Evolutionary conservation across 2,113 vertebrate genomes (phyloP).

Genomic region (Podocnemis expansa): DNA sequence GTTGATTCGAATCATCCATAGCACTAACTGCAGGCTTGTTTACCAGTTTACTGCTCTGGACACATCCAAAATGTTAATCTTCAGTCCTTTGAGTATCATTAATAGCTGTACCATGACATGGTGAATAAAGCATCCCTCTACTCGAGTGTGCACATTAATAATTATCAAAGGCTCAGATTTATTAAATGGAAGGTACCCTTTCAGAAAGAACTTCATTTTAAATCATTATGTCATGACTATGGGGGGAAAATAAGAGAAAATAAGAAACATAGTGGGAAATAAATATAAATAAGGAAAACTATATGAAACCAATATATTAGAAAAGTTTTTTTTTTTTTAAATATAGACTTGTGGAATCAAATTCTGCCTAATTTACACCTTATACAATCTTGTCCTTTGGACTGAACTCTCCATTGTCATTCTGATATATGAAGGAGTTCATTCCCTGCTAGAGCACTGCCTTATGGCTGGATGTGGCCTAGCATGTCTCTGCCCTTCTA

Average conservation of each 20-base stretch:
- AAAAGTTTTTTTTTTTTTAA: not conserved
- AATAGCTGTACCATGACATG: constrained; percentile 87
- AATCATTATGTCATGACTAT: constrained; percentile 71
- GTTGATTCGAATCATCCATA: constrained; percentile 99
- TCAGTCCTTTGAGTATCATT: constrained; percentile 91
- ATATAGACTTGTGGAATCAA: not conserved
- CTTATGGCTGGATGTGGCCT: not conserved
- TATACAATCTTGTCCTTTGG: not conserved
- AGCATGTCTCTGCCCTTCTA: not conserved
- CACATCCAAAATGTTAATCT: constrained; percentile 94
- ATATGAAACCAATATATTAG: not conserved
- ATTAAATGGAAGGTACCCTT: constrained; percentile 67
- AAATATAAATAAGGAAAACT: not conserved
- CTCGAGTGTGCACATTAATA: constrained; percentile 77
- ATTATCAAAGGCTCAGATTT: constrained; percentile 71
- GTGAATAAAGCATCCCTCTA: constrained; percentile 85
- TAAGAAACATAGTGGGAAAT: not conserved
- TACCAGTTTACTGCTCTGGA: constrained; percentile 96
- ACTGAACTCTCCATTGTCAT: not conserved
- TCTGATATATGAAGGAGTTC: not conserved
- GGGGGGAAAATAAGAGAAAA: constrained; percentile 9
- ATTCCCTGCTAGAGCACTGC: not conserved
- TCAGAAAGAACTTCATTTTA: constrained; percentile 53
- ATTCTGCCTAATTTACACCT: not conserved
- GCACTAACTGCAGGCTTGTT: constrained; percentile 96